Conservation (phyloP, 2,113 vertebrate species). For the Edolisoma coerulescens region DNA sequence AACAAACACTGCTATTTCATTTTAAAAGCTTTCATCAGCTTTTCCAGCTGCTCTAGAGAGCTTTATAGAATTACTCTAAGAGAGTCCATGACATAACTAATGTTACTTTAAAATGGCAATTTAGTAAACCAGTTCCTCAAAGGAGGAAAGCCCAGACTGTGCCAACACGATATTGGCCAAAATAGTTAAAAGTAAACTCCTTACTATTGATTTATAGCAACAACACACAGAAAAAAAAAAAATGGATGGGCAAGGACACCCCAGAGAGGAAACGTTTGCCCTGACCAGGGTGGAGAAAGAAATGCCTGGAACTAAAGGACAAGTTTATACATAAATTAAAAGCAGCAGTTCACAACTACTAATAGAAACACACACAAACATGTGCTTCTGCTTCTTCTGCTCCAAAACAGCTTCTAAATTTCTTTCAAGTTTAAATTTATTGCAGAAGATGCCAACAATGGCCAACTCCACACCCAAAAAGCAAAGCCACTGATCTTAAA, state of each 20-base stretch:
- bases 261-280: constrained; percentile 12
- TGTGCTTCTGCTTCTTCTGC: constrained; percentile 41
- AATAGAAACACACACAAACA: constrained; percentile 44
- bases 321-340: constrained; percentile 24
- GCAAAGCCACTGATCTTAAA: constrained; percentile 17
- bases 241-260: not conserved
- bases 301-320: not conserved
- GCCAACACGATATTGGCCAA: not conserved
- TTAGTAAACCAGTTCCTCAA: constrained; percentile 15
- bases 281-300: not conserved
- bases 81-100: constrained; percentile 3
- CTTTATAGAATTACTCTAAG: not conserved
- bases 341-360: constrained; percentile 43
- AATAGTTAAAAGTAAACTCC: constrained; percentile 14
- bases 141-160: not conserved
- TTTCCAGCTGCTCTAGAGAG: not conserved
- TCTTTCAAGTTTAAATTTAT: constrained; percentile 35
- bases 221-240: not conserved
- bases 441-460: constrained; percentile 45
- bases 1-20: constrained; percentile 33
- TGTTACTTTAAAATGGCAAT: not conserved
- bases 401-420: not conserved
- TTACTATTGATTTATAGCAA: constrained; percentile 4
- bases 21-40: constrained; percentile 45
- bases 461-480: constrained; percentile 21